Base-by-base conservation (phyloP, 2,888 invertebrate species). In the Agrotis segetum region DNA sequence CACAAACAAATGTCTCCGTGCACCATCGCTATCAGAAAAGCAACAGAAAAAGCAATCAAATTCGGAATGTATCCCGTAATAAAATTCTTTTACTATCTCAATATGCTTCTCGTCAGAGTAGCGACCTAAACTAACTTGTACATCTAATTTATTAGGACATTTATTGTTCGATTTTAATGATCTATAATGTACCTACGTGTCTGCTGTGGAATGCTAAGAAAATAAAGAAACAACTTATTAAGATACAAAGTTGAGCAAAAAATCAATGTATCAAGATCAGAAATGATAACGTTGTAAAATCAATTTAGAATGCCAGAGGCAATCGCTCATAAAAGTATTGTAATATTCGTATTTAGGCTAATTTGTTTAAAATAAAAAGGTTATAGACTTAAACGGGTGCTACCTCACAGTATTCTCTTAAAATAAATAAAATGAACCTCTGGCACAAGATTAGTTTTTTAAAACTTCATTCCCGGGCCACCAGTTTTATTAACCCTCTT, bases 111-210 rank as follows among this genome's bases (percentile, higher is more conserved):
- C 90, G 88, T 96, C 94, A 93, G 87, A 87, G 87, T 88, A 85
- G 85, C 85, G 84, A 89, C 85, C 89, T 87, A 89, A 92, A 90
- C 90, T 92, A 89, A 91, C 92, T 91, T 92, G 92, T 90, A 81
- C 85, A 85, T 85, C 87, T 91, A 92, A 93, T 95, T 94, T 95
- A 95, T 94, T 84, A 86, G 81, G 93, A 94, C 93, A 90, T 95
- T 94, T 94, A 95, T 89, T 90, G 88, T 91, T 90, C 87, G 84
- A 88, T 89, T 92, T 94, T 92, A 91, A 92, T 90, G 90, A 87
- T 82, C 86, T 85, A 88, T 91, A 91, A 82, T 81, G 74, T 78
- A 79, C 49, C 29, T 52, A n/a, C 46, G 13, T 44, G 40, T 34
- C 29, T 34, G 40, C 1, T 69, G 60, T 69, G 70, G 71, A 53